Percentiles rank a stretch among this genome's conserved stretches.
Evolutionary conservation across 2,888 invertebrate genomes (phyloP).

Genomic region (Lithosia quadra): DNA sequence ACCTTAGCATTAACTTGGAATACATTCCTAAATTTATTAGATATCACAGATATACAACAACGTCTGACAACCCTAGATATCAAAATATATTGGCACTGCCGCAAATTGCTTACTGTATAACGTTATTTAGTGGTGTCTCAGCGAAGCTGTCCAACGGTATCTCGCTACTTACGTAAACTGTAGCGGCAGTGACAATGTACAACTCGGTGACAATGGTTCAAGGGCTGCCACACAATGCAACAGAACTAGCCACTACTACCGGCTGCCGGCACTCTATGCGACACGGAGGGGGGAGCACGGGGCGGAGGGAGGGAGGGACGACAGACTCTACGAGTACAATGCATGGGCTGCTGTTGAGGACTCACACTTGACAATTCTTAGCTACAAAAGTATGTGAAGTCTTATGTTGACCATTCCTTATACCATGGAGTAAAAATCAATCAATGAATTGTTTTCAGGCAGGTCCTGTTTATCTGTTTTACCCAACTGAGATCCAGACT

Average conservation of each 20-base stretch:
- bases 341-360: not conserved
- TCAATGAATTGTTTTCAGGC: not conserved
- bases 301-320: constrained; percentile 15
- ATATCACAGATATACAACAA: not conserved
- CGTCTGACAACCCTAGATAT: constrained; percentile 2
- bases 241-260: constrained; percentile 18
- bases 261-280: constrained; percentile 12
- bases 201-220: not conserved
- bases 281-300: constrained; percentile 21
- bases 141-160: not conserved
- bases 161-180: not conserved
- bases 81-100: not conserved
- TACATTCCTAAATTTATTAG: not conserved
- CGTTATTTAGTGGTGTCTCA: not conserved
- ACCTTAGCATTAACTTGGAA: not conserved
- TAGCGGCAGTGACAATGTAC: not conserved
- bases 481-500: not conserved
- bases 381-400: not conserved
- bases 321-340: constrained; percentile 20
- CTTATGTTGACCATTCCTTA: not conserved
- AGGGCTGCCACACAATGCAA: not conserved
- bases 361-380: not conserved
- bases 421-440: constrained; percentile 11
- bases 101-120: not conserved
- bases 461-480: not conserved